phyloP scores from a whole-genome alignment of 2,888 invertebrate genomes.

The Ennomos erosarius region DNA sequence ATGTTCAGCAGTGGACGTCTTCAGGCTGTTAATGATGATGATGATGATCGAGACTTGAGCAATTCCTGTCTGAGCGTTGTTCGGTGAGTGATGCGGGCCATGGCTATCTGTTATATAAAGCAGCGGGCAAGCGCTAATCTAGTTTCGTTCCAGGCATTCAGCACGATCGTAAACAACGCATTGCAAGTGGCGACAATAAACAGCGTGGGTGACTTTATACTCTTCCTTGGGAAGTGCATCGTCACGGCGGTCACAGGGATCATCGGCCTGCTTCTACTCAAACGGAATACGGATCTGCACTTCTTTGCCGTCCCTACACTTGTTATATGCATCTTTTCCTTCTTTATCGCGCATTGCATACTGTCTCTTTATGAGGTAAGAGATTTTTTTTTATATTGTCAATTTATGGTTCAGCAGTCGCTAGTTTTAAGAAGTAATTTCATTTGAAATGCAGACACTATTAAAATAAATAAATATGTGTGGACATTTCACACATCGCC shows the following conservation, averaged over 20 bases:
- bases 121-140: too few relatives aligned
- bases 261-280: slow-evolving; percentile 91
- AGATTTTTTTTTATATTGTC: too few relatives aligned
- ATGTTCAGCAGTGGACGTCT: too few relatives aligned
- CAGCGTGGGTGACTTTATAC: slow-evolving; percentile 95
- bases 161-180: slow-evolving; percentile 92
- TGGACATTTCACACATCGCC: too few relatives aligned
- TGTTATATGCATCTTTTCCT: slow-evolving; percentile 93
- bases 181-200: slow-evolving; percentile 96
- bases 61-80: too few relatives aligned
- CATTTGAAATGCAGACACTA: too few relatives aligned
- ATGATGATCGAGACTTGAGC: too few relatives aligned
- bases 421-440: too few relatives aligned
- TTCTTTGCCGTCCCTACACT: slow-evolving; percentile 95
- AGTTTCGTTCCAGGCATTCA: slow-evolving; percentile 89
- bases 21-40: too few relatives aligned
- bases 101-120: too few relatives aligned
- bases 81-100: too few relatives aligned
- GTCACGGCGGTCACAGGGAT: slow-evolving; percentile 93
- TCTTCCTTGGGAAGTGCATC: slow-evolving; percentile 93
- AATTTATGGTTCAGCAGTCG: not conserved
- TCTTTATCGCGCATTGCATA: slow-evolving; percentile 97
- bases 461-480: too few relatives aligned
- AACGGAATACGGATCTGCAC: slow-evolving; percentile 89
- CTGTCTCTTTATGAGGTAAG: slow-evolving; percentile 96